Base-by-base conservation (phyloP, 2,113 vertebrate genomes). In the Lepus europaeus region DNA sequence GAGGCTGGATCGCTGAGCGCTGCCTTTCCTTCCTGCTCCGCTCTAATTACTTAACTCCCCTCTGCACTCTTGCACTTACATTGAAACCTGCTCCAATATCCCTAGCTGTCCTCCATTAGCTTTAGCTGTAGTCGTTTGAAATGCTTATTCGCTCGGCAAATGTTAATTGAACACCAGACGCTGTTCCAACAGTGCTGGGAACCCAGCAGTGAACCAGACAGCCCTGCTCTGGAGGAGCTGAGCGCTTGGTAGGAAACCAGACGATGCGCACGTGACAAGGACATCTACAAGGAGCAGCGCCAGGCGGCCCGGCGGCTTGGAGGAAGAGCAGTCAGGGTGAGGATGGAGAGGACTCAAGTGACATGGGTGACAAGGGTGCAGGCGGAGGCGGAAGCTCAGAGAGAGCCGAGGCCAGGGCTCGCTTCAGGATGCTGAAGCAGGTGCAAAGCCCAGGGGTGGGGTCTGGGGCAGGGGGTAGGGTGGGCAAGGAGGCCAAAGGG, bases 121-220 rank as follows among this genome's bases (percentile, higher is more conserved):
- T 84, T 86, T 49, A 85, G 39, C 91, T 49, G 68, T 10, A 84
- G 72, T 78, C 63, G 53, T 69, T 61, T 81, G 74, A 88, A 93
- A n/a, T 9, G 86, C 76, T 66, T 31, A 70, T 78, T 82, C 51
- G 23, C 33, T 79, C 51, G 53, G 49, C 74, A 91, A 90, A 84
- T 9, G 36, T 61, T 63, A 89, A 66, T 4, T 36, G 33, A 72
- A 69, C 19, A 36, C 10, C 2, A 31, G 33, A 33, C 0, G 1
- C 25, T 63, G 20, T 53, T 91, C 68, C 74, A 29, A 74, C 64
- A 70, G 6, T 17, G 29, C 49, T 53, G 20, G 61, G 29, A 74
- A 68, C 73, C 87, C n/a, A 33, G 68, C 49, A 13, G 59, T 9
- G 59, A 84, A 31, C 36, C 36, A 12, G 20, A 49, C 27, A 33